Evolutionary conservation across 2,113 vertebrate genomes (phyloP), one percentile per base, ranked within the genome.

Genomic region (Apodemus sylvaticus): DNA sequence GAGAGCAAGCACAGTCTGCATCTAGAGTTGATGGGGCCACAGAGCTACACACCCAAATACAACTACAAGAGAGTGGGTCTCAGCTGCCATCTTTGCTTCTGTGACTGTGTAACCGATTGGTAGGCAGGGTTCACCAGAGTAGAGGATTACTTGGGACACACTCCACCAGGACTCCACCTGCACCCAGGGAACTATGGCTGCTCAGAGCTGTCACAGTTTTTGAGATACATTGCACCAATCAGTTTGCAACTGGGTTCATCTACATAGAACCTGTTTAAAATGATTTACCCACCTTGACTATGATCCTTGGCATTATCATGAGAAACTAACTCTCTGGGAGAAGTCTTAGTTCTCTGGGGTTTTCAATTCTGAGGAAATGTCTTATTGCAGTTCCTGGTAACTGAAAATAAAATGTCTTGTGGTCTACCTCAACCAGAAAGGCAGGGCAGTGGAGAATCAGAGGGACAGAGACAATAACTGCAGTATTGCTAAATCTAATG

Each of bases 321-420:
- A 31, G 48, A 91, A 97, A 90, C 9, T 45, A 88, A 89, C 48
- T 89, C 83, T 96, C 34, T 24, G 58, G 64, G 8, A 86, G 31
- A 91, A 95, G 92, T 77, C 22, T 78, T 24, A 62, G 26, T 22
- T 74, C 73, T 66, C 39, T 66, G 51, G 51, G 55, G 36, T 24
- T 88, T 55, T 70, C 39, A 64, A 12, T 94, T 74, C 60, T 22
- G 4, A 36, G 55, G 45, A 53, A 88, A 86, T 73, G 13, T 55
- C 2, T 77, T 66, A 55, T 19, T 20, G 4, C 55, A 22, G 73
- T 42, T 29, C 53, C 34, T 53, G 76, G 31, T 11, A 92, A 88
- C 51, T 82, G 48, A 88, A 86, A 88, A 7, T 48, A 78, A 90
- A 29, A 29, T 26, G 45, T n/a, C 19, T 45, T 82, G 3, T 81